Percentiles rank a stretch among this genome's conserved stretches.
phyloP scores from a whole-genome alignment of 2,797 vertebrate species.

The Oreochromis mossambicus region DNA sequence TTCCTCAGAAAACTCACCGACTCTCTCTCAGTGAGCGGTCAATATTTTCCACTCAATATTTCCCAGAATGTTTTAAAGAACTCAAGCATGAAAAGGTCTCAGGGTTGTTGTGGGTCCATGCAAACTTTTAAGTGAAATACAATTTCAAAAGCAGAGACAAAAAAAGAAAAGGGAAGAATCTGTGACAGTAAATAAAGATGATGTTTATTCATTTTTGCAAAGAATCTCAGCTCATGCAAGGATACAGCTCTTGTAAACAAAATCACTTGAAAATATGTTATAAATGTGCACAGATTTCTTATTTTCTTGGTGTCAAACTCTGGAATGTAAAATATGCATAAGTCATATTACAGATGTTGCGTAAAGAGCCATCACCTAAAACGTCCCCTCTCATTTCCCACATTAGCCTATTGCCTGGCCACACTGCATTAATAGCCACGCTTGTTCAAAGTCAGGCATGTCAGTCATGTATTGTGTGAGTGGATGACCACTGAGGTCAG shows the following conservation, averaged over 20 bases:
- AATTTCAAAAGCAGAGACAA: neutral
- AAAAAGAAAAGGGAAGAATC: neutral
- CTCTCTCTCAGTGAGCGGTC: neutral
- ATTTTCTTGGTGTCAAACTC: slow-evolving; percentile 65
- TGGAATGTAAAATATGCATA: slow-evolving; percentile 78
- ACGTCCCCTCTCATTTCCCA: neutral
- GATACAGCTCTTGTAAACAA: slow-evolving; percentile 88
- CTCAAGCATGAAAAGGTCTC: neutral
- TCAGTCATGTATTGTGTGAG: neutral
- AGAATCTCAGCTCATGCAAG: slow-evolving; percentile 81
- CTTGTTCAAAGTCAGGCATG: slow-evolving; percentile 36
- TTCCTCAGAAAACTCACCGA: neutral
- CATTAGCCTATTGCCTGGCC: slow-evolving; percentile 17
- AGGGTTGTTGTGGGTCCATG: too few species aligned
- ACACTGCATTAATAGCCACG: neutral
- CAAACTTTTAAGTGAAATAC: neutral
- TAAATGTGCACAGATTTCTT: slow-evolving; percentile 71
- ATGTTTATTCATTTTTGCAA: slow-evolving; percentile 74
- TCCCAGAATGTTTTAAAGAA: neutral
- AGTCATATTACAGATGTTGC: slow-evolving; percentile 49
- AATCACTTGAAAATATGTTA: slow-evolving; percentile 72
- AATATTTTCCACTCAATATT: slow-evolving; percentile 9
- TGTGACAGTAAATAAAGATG: slow-evolving; percentile 72
- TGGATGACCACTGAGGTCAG: neutral
- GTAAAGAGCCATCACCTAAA: slow-evolving; percentile 1